Evolutionary conservation across 2,113 vertebrate species (phyloP).

Genomic region (Pipa parva): DNA sequence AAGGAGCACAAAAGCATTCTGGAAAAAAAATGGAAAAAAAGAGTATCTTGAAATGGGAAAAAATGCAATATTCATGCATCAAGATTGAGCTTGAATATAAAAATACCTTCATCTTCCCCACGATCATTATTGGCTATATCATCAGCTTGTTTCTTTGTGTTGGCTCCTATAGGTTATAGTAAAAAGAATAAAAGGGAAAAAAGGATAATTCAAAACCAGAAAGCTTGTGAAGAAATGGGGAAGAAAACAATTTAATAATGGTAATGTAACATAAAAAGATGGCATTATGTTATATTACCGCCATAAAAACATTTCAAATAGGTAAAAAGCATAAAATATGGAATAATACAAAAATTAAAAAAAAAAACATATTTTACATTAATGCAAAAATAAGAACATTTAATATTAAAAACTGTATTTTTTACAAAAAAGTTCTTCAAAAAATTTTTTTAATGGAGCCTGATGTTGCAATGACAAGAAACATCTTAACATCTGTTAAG

Average conservation of each 20-base stretch:
- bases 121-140: conserved; percentile 87
- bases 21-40: conserved; percentile 45
- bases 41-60: conserved; percentile 48
- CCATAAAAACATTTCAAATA: conserved; percentile 49
- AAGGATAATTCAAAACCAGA: conserved; percentile 72
- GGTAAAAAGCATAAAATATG: conserved; percentile 52
- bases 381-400: no score
- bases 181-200: conserved; percentile 74
- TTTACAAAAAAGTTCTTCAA: no score
- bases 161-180: conserved; percentile 77
- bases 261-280: conserved; percentile 58
- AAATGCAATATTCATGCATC: conserved; percentile 74
- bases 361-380: no score
- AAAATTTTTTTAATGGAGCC: no score
- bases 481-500: no score
- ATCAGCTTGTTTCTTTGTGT: conserved; percentile 80
- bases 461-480: no score
- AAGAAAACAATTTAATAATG: conserved; percentile 38
- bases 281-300: conserved; percentile 55
- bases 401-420: no score
- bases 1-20: conserved; percentile 50
- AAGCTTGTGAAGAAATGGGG: conserved; percentile 60
- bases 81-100: conserved; percentile 61
- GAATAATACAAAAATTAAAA: conserved; percentile 59
- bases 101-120: conserved; percentile 86